Base-by-base conservation (phyloP, 1,140 invertebrate species). In the Aphelinus certus region DNA sequence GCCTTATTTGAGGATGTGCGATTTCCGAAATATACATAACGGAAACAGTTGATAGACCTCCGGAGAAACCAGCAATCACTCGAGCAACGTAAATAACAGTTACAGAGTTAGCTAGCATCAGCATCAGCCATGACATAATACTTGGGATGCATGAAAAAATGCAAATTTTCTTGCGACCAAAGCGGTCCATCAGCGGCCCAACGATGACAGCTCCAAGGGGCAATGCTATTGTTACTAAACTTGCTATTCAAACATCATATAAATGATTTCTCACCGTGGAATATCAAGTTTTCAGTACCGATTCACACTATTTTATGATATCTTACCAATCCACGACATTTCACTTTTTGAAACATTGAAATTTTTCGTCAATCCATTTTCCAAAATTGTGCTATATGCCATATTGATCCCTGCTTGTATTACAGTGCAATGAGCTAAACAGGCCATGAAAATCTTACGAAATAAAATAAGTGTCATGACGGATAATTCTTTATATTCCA, bases 121-220 rank as follows among this genome's bases (percentile, higher is more conserved):
- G 88, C 2, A 89, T 64, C 5, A 90, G 77, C 90, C 91, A 94
- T n/a, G 92, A 90, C 57, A 88, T 66, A 2, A 90, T 79, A 66
- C 89, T 90, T 1, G 92, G 91, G 7, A 92, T 6, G 10, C 88
- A 89, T 1, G 89, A 86, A 0, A 90, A 53, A 9, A 92, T 81
- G 55, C 91, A 88, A 1, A 91, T 84, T 60, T 73, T 82, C 83
- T 90, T 93, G 3, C 93, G 82, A 1, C 93, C 93, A 79, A 90
- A 89, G 79, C 84, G 87, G 80, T 94, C 92, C 87, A 93, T 91
- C n/a, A 91, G 74, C 49, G 88, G 90, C 2, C 91, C 89, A 51
- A 88, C 84, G 3, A 88, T 68, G 0, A 90, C 70, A 0, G 90
- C 87, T 46, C 91, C 91, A 49, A 91, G 68, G 2, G 90, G 90